A percentile compares a stretch with the other conserved stretches of the same genome.
phyloP scores from a whole-genome alignment of 1,140 invertebrate genomes.

The Amyelois transitella region DNA sequence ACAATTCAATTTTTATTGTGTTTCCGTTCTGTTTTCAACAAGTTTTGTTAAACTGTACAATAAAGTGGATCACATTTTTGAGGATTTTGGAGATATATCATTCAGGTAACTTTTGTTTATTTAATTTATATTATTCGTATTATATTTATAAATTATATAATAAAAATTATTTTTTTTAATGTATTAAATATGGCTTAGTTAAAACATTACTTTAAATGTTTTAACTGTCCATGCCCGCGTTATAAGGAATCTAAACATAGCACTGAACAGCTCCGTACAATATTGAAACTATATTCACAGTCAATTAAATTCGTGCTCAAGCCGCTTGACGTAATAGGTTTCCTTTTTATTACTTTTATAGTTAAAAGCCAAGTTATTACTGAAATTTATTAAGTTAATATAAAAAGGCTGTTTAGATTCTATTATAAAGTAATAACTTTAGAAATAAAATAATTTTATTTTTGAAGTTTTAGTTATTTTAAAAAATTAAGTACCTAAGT shows the following conservation, averaged over 20 bases:
- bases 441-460: no score
- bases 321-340: neutral
- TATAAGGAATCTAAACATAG: neutral
- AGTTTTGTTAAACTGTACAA: slow-evolving; percentile 32
- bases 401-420: no score
- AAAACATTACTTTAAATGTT: no score
- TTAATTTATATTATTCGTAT: slow-evolving; percentile 10
- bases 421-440: no score
- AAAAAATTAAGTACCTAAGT: no score
- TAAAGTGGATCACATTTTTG: slow-evolving; percentile 18
- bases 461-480: no score
- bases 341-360: no score
- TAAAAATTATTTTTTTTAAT: neutral
- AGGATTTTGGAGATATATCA: slow-evolving; percentile 1
- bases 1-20: slow-evolving; percentile 56
- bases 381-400: no score
- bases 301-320: neutral
- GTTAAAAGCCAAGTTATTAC: neutral
- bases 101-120: slow-evolving; percentile 40
- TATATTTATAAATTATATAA: slow-evolving; percentile 6
- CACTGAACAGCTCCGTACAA: neutral
- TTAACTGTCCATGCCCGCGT: no score
- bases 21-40: slow-evolving; percentile 22
- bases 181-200: neutral
- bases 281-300: neutral